Evolutionary conservation across 2,113 vertebrate species (phyloP).

Genomic region (Drymodes brunneopygia): DNA sequence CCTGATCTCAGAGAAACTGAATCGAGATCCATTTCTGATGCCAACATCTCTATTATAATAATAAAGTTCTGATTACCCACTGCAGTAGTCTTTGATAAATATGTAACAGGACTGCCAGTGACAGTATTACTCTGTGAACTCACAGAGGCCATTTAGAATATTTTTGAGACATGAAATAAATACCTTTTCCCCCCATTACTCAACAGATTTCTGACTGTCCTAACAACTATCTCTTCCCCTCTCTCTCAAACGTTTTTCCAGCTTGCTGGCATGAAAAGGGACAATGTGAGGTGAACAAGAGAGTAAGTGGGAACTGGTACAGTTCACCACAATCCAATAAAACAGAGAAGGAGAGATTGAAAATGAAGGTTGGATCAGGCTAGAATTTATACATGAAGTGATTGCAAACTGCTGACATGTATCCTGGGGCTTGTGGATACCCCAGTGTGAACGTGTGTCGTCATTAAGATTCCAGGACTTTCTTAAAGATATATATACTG

Average conservation of each 20-base stretch:
- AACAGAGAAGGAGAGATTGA: neutral
- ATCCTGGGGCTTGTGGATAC: neutral
- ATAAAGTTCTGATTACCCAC: neutral
- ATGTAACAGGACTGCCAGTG: neutral
- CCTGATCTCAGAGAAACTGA: neutral
- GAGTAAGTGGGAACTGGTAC: neutral
- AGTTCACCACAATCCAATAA: neutral
- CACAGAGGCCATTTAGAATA: neutral
- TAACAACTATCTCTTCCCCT: neutral
- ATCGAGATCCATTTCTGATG: neutral
- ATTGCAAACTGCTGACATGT: rapidly evolving
- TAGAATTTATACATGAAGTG: neutral
- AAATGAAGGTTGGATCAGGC: neutral
- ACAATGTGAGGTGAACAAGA: neutral
- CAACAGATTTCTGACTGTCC: neutral
- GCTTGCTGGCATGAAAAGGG: neutral
- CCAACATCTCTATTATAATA: neutral
- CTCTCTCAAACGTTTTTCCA: neutral
- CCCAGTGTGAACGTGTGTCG: neutral
- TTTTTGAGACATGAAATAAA: neutral
- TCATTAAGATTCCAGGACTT: neutral
- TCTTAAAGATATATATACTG: neutral
- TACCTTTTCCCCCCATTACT: neutral
- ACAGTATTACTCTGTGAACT: neutral
- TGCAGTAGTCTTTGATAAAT: neutral